phyloP scores from a whole-genome alignment of 2,888 invertebrate genomes.

The Drosophila mercatorum region DNA sequence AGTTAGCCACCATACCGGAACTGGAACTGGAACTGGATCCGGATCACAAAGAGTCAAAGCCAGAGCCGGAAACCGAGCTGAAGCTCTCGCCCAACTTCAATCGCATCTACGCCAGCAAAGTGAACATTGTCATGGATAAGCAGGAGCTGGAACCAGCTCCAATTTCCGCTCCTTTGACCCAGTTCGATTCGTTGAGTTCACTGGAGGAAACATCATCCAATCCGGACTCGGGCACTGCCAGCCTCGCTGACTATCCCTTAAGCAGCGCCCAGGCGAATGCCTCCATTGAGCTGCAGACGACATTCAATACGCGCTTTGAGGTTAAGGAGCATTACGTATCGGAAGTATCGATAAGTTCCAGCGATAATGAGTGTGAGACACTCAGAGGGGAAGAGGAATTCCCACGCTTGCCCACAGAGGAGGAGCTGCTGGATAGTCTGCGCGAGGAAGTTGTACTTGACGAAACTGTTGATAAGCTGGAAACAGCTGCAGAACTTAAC shows the following conservation, averaged over 20 bases:
- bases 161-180: constrained; percentile 39
- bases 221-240: constrained; percentile 84
- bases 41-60: constrained; percentile 26
- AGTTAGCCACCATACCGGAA: constrained; percentile 82
- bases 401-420: constrained; percentile 75
- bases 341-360: constrained; percentile 69
- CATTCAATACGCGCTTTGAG: constrained; percentile 82
- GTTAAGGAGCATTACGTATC: constrained; percentile 76
- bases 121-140: constrained; percentile 76
- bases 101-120: constrained; percentile 81
- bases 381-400: constrained; percentile 46
- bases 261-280: constrained; percentile 63
- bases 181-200: constrained; percentile 81
- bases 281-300: constrained; percentile 77
- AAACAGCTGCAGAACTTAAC: neutral
- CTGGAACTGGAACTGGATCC: constrained; percentile 47
- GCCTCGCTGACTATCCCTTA: constrained; percentile 82
- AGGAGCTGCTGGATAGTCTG: constrained; percentile 75
- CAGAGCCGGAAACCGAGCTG: constrained; percentile 29
- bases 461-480: neutral
- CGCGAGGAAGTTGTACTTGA: constrained; percentile 50
- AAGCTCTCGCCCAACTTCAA: constrained; percentile 79
- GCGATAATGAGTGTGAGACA: constrained; percentile 29
- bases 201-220: constrained; percentile 82
- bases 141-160: constrained; percentile 21